Percentiles rank a stretch among this genome's conserved stretches.
Conservation (phyloP, 2,888 invertebrate species). For the Cyrtodaria siliqua region DNA sequence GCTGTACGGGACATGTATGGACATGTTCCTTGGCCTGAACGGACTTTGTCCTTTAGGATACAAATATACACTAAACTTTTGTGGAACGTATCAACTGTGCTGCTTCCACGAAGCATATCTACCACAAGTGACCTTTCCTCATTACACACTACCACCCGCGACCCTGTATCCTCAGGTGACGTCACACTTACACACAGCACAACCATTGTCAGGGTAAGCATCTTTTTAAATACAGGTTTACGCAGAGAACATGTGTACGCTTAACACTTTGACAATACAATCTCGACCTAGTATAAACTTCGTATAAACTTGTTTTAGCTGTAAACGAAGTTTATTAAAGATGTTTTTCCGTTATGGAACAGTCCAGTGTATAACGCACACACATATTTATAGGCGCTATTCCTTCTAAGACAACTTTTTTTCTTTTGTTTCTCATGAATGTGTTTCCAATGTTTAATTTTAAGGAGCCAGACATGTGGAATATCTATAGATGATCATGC, state of each 20-base stretch:
- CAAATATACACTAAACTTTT: conserved; percentile 17
- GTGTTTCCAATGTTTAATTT: background rate
- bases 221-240: too few species aligned
- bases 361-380: too few species aligned
- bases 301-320: too few species aligned
- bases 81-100: conserved; percentile 21
- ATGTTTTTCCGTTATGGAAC: too few species aligned
- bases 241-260: too few species aligned
- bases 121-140: background rate
- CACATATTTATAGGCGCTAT: background rate
- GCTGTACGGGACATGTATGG: conserved; percentile 19
- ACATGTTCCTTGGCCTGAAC: conserved; percentile 1
- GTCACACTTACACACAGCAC: background rate
- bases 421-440: background rate
- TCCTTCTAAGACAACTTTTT: background rate
- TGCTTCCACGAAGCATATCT: background rate
- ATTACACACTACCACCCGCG: background rate
- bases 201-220: background rate
- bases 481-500: background rate
- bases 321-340: too few species aligned
- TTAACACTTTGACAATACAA: too few species aligned
- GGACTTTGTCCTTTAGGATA: conserved; percentile 18
- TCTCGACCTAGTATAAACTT: too few species aligned
- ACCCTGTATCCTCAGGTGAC: background rate
- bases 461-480: background rate